Conservation (phyloP, 2,888 invertebrate species). For the Erpobdella octoculata region DNA sequence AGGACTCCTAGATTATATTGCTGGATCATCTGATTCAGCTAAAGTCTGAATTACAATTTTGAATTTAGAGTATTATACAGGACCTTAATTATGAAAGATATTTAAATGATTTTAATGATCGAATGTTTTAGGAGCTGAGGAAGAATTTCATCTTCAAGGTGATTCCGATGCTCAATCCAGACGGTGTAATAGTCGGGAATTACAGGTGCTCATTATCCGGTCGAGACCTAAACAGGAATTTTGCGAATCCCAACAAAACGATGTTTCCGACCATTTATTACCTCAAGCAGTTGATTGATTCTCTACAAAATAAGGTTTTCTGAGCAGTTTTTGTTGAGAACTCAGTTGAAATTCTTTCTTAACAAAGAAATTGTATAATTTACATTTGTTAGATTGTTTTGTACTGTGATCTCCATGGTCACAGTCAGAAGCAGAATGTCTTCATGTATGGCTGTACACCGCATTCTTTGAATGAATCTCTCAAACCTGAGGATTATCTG, state of each 20-base stretch:
- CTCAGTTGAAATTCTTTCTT: not conserved
- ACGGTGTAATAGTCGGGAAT: slow-evolving; percentile 53
- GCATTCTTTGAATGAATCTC: slow-evolving; percentile 27
- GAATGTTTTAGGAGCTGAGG: slow-evolving; percentile 26
- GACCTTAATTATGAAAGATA: not conserved
- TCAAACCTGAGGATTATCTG: slow-evolving; percentile 42
- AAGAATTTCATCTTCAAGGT: slow-evolving; percentile 49
- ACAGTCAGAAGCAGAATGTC: slow-evolving; percentile 51
- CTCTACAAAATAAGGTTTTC: not conserved
- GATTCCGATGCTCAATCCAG: slow-evolving; percentile 52
- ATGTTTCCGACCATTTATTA: slow-evolving; percentile 50
- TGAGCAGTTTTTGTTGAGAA: not conserved
- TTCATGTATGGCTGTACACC: slow-evolving; percentile 53
- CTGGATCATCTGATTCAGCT: slow-evolving; percentile 43
- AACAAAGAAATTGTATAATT: not conserved
- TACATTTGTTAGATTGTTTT: slow-evolving; percentile 43
- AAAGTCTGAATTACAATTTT: slow-evolving; percentile 37
- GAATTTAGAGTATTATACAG: not conserved
- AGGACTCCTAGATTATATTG: slow-evolving; percentile 47
- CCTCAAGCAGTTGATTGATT: slow-evolving; percentile 45
- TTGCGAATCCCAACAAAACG: slow-evolving; percentile 47
- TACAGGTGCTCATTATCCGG: slow-evolving; percentile 48
- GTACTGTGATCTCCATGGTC: slow-evolving; percentile 52
- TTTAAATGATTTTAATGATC: not conserved
- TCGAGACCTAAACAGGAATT: slow-evolving; percentile 50